Evolutionary conservation across 2,888 invertebrate species (phyloP).

Genomic region (Pseudanteris insignis): DNA sequence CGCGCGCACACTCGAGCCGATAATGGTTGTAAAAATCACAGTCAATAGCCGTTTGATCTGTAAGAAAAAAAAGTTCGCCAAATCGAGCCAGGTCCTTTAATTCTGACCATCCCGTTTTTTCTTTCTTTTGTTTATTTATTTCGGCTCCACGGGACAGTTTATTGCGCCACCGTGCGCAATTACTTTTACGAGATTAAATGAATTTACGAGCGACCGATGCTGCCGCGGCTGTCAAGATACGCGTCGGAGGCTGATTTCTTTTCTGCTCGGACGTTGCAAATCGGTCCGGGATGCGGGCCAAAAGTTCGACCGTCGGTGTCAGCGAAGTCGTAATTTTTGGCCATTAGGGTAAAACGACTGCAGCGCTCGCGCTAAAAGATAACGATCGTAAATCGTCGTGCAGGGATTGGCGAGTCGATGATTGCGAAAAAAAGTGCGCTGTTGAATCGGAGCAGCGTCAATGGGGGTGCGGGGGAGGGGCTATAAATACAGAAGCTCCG

Average conservation of each 20-base stretch:
- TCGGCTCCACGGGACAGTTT: too few relatives aligned
- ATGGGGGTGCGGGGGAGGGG: too few relatives aligned
- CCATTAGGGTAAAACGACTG: slow-evolving; percentile 39
- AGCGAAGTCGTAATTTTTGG: slow-evolving; percentile 54
- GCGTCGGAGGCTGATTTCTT: slow-evolving; percentile 43
- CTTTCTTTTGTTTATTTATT: too few relatives aligned
- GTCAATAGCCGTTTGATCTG: too few relatives aligned
- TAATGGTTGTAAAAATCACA: too few relatives aligned
- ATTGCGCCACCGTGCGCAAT: slow-evolving; percentile 33
- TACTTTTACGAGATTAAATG: slow-evolving; percentile 43
- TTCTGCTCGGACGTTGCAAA: slow-evolving; percentile 51
- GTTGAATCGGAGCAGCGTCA: neutral
- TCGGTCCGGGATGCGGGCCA: slow-evolving; percentile 59
- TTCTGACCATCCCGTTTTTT: too few relatives aligned
- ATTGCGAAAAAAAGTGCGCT: slow-evolving; percentile 20
- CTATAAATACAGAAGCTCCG: too few relatives aligned
- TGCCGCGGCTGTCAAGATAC: slow-evolving; percentile 50
- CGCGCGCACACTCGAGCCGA: too few relatives aligned
- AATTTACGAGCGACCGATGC: slow-evolving; percentile 42
- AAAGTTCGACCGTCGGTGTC: slow-evolving; percentile 55
- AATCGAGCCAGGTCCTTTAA: too few relatives aligned
- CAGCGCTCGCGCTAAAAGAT: slow-evolving; percentile 24
- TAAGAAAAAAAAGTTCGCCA: too few relatives aligned
- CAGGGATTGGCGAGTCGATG: slow-evolving; percentile 7
- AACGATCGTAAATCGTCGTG: slow-evolving; percentile 29